phyloP scores from a whole-genome alignment of 2,113 vertebrate species.

The Cyanoderma ruficeps region DNA sequence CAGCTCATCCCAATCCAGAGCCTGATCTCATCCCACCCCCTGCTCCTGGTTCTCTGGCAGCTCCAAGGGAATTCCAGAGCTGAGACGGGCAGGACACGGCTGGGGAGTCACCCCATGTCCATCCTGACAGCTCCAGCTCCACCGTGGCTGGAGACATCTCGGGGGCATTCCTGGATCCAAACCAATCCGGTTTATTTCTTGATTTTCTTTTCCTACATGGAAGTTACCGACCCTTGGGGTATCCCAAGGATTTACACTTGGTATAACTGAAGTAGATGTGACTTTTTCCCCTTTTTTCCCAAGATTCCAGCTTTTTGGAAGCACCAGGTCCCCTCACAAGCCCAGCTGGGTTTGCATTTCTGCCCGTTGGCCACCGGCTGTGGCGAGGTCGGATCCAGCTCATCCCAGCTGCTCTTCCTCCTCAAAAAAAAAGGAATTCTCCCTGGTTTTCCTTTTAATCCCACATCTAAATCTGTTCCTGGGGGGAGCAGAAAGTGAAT shows the following conservation, averaged over 20 bases:
- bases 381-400: accelerated
- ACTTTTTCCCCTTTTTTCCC: background rate
- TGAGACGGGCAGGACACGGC: background rate
- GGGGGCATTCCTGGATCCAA: accelerated
- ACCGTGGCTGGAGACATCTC: accelerated
- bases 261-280: accelerated
- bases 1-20: background rate
- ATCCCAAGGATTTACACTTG: background rate
- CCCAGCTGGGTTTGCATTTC: background rate
- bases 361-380: background rate
- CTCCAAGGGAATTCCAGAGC: background rate
- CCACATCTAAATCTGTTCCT: background rate
- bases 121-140: background rate
- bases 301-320: background rate
- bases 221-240: background rate
- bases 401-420: background rate
- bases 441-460: background rate
- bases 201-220: background rate
- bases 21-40: background rate
- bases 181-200: background rate
- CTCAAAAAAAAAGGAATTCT: accelerated
- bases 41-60: background rate
- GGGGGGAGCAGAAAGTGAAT: background rate
- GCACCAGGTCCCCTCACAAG: background rate
- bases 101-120: accelerated